Percentiles rank a stretch among this genome's conserved stretches.
Conservation (phyloP, 2,797 vertebrate genomes). For the Scarus forsteni region DNA sequence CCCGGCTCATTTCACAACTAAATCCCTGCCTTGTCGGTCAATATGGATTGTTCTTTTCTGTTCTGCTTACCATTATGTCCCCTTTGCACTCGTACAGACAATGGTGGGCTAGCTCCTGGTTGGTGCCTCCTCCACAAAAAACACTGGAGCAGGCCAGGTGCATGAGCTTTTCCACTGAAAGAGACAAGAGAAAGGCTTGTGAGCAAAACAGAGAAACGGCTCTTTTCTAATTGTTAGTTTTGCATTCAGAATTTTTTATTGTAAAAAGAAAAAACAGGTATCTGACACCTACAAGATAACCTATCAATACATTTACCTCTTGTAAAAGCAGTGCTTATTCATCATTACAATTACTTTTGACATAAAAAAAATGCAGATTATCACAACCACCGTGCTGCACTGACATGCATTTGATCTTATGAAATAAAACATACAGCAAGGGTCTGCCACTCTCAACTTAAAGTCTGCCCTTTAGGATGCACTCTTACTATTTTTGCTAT, state of each 20-base stretch:
- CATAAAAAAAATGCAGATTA: too few relatives aligned
- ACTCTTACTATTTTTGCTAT: too few relatives aligned
- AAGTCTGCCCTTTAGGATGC: too few relatives aligned
- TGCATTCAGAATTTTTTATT: not conserved
- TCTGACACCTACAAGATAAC: too few relatives aligned
- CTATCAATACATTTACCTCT: too few relatives aligned
- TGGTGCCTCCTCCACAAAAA: constrained; percentile 94
- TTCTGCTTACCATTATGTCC: constrained; percentile 91
- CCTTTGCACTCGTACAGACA: constrained; percentile 93
- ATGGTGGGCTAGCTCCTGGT: constrained; percentile 96
- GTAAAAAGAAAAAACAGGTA: too few relatives aligned
- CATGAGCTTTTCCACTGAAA: constrained; percentile 89
- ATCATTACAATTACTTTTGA: too few relatives aligned
- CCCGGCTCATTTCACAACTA: constrained; percentile 15
- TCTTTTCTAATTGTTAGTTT: not conserved
- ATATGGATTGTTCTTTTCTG: constrained; percentile 42
- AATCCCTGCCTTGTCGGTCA: not conserved
- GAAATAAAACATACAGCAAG: too few relatives aligned
- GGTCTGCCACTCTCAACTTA: too few relatives aligned
- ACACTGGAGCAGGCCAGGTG: constrained; percentile 96
- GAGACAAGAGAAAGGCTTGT: not conserved
- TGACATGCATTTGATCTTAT: too few relatives aligned
- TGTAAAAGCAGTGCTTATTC: too few relatives aligned
- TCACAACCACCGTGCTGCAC: too few relatives aligned
- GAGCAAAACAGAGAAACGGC: not conserved